Evolutionary conservation across 2,113 vertebrate genomes (phyloP).

Genomic region (Vireo altiloquus): DNA sequence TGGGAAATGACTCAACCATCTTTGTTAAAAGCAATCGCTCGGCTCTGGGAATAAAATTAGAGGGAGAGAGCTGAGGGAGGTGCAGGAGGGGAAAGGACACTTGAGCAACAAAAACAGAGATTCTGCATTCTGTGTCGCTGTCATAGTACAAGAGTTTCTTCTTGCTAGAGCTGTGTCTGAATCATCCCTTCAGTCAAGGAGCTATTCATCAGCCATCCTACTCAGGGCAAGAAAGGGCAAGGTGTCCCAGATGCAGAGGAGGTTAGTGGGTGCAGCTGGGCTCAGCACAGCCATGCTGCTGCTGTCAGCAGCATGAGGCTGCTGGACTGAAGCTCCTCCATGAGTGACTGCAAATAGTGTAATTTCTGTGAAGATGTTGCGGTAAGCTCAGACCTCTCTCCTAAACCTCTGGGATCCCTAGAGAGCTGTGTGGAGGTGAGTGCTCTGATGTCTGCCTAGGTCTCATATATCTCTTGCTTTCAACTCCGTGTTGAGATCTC

Average conservation of each 20-base stretch:
- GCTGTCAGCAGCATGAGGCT: background rate
- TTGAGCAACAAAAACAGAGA: background rate
- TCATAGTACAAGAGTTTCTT: background rate
- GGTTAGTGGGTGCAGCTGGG: background rate
- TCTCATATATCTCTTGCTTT: background rate
- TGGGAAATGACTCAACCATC: conserved; percentile 56
- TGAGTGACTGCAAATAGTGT: fast-evolving
- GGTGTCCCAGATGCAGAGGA: background rate
- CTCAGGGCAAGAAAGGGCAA: background rate
- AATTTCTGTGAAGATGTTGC: background rate
- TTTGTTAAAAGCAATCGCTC: conserved; percentile 33
- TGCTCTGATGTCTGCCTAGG: background rate
- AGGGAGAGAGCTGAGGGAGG: background rate
- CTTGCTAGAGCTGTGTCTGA: background rate
- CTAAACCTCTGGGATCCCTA: background rate
- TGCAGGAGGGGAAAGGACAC: background rate
- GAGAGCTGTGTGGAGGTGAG: background rate
- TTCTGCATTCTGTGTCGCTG: background rate
- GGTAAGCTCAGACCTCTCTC: background rate
- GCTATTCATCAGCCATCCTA: background rate
- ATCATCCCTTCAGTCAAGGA: background rate
- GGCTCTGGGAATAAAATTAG: background rate
- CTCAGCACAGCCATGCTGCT: background rate
- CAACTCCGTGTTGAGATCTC: background rate
- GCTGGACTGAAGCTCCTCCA: background rate